phyloP scores from a whole-genome alignment of 1,140 invertebrate genomes.

The Diabrotica virgifera region DNA sequence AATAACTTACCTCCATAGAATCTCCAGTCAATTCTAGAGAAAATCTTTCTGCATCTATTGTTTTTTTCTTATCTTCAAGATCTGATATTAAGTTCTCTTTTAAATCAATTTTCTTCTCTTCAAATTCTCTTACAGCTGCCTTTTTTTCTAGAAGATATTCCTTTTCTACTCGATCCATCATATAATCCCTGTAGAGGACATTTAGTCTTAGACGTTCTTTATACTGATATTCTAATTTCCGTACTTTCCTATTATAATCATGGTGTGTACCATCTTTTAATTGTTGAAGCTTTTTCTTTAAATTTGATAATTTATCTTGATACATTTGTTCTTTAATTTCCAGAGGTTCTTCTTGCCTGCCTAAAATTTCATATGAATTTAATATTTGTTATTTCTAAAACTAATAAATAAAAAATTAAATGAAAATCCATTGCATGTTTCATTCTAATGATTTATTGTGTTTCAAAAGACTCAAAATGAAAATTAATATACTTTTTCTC shows the following conservation, averaged over 20 bases:
- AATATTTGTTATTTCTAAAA: background rate
- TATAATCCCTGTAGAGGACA: slow-evolving; percentile 78
- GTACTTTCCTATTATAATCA: slow-evolving; percentile 79
- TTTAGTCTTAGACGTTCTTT: slow-evolving; percentile 79
- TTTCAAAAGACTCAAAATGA: too few relatives aligned
- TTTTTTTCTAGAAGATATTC: slow-evolving; percentile 88
- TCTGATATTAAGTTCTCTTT: slow-evolving; percentile 86
- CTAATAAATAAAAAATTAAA: background rate
- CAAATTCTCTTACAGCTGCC: slow-evolving; percentile 85
- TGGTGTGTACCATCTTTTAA: slow-evolving; percentile 82
- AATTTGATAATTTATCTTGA: slow-evolving; percentile 83
- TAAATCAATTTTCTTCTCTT: slow-evolving; percentile 92
- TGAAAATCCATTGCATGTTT: too few relatives aligned
- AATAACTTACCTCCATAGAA: slow-evolving; percentile 68
- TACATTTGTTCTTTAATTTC: slow-evolving; percentile 95
- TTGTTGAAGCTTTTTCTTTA: slow-evolving; percentile 88
- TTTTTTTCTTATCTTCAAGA: slow-evolving; percentile 87
- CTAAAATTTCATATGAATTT: slow-evolving; percentile 34
- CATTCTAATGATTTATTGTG: too few relatives aligned
- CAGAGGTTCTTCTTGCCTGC: slow-evolving; percentile 73
- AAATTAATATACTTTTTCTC: too few relatives aligned
- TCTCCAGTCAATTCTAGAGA: slow-evolving; percentile 82
- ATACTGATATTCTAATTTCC: slow-evolving; percentile 77
- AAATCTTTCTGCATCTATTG: slow-evolving; percentile 83
- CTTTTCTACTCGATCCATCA: slow-evolving; percentile 80